Evolutionary conservation across 1,140 invertebrate species (phyloP), one percentile per base, ranked within the genome.

Genomic region (Riptortus pedestris): DNA sequence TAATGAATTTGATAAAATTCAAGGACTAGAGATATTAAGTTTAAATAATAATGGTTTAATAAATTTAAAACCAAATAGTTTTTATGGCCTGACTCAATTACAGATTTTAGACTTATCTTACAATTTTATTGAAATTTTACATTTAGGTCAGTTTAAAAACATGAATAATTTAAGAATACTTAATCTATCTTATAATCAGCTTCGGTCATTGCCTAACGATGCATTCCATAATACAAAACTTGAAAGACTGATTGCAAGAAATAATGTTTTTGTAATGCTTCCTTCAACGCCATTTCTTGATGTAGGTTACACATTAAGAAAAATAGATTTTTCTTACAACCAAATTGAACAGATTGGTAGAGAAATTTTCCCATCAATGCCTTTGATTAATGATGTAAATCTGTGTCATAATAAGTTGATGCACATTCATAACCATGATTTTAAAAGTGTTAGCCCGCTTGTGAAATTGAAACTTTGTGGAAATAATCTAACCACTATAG

Each of bases 371-470:
- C 82, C 88, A 43, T 83, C 84, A 66, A 88, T 86, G 18, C 85
- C 88, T 38, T 86, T 85, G 70, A 74, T 94, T 29, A 82, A 86
- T 20, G 81, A 81, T 63, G 77, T 95, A 18, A 85, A 89, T 76
- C 76, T 95, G 66, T 84, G 85, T 16, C 79, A 80, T 67, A 95
- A 95, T 76, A 83, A 84, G 69, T 79, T 95, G 27, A 88, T 85
- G 0, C 88, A 91, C 63, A 73, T 94, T 47, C 89, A 90, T 0
- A 90, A 93, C 73, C 92, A 91, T 72, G 89, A 90, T 2, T 93
- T 95, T 73, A 86, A 85, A 1, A 87, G 87, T 67, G 77, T 93
- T 4, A 84, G 83, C 24, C 85, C 83, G 66, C 76, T 95, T 27
- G 80, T 90, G 52, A 83, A 80, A 67, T 74, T 94, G 60, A 88